Evolutionary conservation across 35 echinoderm and acorn worm species (phyloP).

Genomic region (Heliocidaris tuberculata): DNA sequence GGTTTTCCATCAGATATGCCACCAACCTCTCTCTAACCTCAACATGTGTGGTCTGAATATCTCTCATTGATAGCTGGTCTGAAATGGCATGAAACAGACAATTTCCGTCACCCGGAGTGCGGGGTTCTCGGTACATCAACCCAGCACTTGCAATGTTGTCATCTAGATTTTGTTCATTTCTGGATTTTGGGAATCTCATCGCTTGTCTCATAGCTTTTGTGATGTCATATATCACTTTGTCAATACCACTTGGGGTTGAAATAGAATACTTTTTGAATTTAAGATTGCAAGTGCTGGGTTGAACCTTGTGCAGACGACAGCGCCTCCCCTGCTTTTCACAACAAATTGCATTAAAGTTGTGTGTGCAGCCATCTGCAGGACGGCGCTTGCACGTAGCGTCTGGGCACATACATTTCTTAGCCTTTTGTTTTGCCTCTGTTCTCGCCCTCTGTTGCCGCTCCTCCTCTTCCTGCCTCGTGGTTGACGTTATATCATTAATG

Average conservation of each 20-base stretch:
- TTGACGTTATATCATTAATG: background rate
- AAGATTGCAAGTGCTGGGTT: conserved; percentile 11
- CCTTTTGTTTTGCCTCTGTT: background rate
- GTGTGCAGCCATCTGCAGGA: conserved; percentile 8
- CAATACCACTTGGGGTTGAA: conserved; percentile 1
- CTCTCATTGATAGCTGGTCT: background rate
- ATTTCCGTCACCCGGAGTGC: conserved; percentile 1
- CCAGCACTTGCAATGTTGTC: conserved; percentile 1
- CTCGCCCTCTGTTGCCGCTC: background rate
- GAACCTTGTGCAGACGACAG: conserved; percentile 2
- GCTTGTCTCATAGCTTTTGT: background rate
- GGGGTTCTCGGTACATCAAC: conserved; percentile 9
- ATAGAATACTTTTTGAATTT: conserved; percentile 6
- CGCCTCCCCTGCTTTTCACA: conserved; percentile 8
- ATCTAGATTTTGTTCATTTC: conserved; percentile 7
- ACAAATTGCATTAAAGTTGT: background rate
- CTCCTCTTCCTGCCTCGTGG: background rate
- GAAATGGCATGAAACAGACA: background rate
- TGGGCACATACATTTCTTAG: background rate
- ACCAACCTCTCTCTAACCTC: background rate
- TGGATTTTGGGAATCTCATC: conserved; percentile 12
- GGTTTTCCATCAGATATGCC: background rate
- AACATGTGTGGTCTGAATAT: background rate
- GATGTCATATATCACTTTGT: conserved; percentile 6
- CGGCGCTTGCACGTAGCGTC: background rate